These are phyloP conservation scores for Arenaria interpres DNA, from an alignment of 2,113 vertebrate species.

Conservation along the genomic window DNA sequence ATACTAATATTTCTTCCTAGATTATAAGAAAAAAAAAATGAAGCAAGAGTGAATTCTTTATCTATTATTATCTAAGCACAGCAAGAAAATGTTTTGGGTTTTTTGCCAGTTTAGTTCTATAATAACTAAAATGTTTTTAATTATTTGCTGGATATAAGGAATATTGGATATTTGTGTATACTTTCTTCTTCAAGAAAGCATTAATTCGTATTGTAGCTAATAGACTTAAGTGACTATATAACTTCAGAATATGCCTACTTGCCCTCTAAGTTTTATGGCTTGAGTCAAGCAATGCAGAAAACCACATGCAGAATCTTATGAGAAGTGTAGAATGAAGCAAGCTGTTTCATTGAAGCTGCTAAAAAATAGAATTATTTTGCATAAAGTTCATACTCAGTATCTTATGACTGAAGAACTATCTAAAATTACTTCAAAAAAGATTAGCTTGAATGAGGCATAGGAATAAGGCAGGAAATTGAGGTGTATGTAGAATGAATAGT, in stretches of 20 bases:
- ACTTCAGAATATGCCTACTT: neutral
- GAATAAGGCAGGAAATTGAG: neutral
- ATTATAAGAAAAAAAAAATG: neutral
- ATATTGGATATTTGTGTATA: neutral
- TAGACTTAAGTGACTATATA: neutral
- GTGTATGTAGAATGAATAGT: neutral
- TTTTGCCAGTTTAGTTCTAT: neutral
- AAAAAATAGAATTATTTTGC: neutral
- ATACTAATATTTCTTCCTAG: neutral
- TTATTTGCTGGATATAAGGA: neutral
- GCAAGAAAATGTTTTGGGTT: neutral
- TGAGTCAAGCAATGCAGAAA: neutral
- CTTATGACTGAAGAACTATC: neutral
- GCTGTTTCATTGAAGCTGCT: neutral
- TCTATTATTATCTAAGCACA: neutral
- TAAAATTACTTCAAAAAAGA: neutral
- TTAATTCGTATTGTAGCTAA: neutral
- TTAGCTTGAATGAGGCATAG: neutral
- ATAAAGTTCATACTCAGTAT: neutral
- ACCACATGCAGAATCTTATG: neutral
- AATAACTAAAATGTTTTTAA: neutral
- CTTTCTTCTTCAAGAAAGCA: neutral
- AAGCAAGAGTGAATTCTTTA: neutral
- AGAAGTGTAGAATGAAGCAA: neutral
- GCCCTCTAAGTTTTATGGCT: neutral